Percentiles rank a stretch among this genome's conserved stretches.
phyloP scores from a whole-genome alignment of 2,113 vertebrate species.

The Siniperca chuatsi region DNA sequence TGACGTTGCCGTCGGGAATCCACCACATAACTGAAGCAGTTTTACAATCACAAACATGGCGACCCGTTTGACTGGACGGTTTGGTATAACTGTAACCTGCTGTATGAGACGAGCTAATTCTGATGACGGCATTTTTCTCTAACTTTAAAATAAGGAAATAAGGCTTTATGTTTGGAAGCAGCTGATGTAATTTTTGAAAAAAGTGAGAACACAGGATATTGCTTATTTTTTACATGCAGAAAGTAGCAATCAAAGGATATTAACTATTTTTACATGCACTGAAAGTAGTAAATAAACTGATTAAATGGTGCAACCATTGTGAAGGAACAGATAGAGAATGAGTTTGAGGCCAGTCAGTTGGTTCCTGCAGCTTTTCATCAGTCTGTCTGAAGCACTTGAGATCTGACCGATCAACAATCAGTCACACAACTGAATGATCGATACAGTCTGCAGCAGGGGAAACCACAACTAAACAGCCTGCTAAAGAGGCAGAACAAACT shows the following conservation, averaged over 20 bases:
- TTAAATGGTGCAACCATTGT: neutral
- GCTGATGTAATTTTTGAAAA: neutral
- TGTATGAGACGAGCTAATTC: no score
- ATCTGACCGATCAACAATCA: constrained; percentile 53
- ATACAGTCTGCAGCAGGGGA: constrained; percentile 34
- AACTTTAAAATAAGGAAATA: neutral
- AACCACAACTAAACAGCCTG: neutral
- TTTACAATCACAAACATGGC: no score
- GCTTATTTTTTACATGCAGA: neutral
- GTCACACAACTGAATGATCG: constrained; percentile 49
- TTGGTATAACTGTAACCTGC: neutral
- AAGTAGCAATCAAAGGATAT: neutral
- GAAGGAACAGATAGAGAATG: neutral
- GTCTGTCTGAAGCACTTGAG: constrained; percentile 57
- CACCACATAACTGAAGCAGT: neutral
- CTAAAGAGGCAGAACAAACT: neutral
- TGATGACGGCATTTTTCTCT: neutral
- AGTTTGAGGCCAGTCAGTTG: neutral
- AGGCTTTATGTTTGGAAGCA: neutral
- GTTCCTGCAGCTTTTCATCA: constrained; percentile 52
- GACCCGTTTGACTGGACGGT: neutral
- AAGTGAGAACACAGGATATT: neutral
- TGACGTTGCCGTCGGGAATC: neutral
- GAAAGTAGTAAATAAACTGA: constrained; percentile 12
- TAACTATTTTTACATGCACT: no score